phyloP scores from a whole-genome alignment of 2,113 vertebrate genomes.

The Chiloscyllium plagiosum region DNA sequence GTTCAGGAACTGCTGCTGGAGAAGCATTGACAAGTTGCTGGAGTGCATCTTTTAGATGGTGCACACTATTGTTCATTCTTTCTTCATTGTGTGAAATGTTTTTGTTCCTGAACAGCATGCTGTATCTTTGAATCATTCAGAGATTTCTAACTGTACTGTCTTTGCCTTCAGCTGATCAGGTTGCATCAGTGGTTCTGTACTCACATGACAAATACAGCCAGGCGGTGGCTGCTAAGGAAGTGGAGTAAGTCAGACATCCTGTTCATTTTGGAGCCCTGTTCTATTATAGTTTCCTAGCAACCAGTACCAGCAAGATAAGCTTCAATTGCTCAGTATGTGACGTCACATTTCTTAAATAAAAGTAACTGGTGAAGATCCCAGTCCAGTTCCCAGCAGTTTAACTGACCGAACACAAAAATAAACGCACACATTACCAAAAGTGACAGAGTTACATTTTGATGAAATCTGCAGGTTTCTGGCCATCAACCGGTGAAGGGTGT shows the following conservation, averaged over 20 bases:
- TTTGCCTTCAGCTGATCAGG: slow-evolving; percentile 71
- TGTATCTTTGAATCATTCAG: background rate
- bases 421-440: background rate
- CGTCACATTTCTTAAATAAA: background rate
- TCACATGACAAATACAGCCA: slow-evolving; percentile 84
- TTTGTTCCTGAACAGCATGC: background rate
- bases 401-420: background rate
- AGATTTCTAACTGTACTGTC: background rate
- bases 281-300: too few species aligned
- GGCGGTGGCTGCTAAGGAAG: slow-evolving; percentile 74
- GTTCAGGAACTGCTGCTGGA: too few species aligned
- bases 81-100: background rate
- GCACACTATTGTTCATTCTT: background rate
- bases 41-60: too few species aligned
- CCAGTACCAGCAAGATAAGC: background rate
- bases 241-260: slow-evolving; percentile 58
- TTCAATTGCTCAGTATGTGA: background rate
- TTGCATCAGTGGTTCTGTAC: slow-evolving; percentile 82
- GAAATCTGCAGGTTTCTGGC: background rate
- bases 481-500: background rate
- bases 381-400: background rate
- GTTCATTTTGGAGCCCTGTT: background rate
- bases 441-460: background rate
- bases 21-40: too few species aligned
- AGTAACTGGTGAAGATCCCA: background rate